Conservation (phyloP, 2,113 vertebrate species). For the Cavia porcellus region DNA sequence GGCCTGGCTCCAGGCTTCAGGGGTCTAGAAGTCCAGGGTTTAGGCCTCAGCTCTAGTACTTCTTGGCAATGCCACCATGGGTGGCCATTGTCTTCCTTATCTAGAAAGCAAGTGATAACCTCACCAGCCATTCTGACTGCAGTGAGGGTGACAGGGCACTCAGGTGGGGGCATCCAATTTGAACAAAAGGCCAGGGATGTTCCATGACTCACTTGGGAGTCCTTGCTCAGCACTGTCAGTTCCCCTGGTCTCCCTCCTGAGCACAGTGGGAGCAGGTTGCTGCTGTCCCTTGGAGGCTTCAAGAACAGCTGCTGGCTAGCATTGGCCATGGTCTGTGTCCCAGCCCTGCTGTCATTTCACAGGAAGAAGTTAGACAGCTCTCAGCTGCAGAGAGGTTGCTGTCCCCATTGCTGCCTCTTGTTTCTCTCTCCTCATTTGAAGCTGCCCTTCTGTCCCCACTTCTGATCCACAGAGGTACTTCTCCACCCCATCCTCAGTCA, state of each 20-base stretch:
- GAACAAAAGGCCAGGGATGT: not conserved
- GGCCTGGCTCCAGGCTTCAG: not conserved
- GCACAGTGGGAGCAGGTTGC: not conserved
- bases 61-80: not conserved
- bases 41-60: not conserved
- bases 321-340: not conserved
- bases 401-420: not conserved
- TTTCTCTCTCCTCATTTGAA: not conserved
- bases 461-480: not conserved
- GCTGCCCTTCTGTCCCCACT: not conserved
- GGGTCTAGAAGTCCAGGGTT: not conserved
- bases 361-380: not conserved
- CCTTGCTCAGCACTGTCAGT: not conserved
- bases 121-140: not conserved
- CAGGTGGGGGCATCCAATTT: not conserved
- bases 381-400: not conserved
- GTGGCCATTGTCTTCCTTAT: not conserved
- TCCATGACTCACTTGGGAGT: rapidly evolving
- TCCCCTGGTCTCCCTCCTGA: not conserved
- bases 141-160: not conserved
- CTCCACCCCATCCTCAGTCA: rapidly evolving
- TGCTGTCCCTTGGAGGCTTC: not conserved
- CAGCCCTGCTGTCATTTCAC: slow-evolving; percentile 7
- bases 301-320: not conserved
- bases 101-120: not conserved